Conservation (phyloP, 2,113 vertebrate genomes). For the Syrmaticus mikado region DNA sequence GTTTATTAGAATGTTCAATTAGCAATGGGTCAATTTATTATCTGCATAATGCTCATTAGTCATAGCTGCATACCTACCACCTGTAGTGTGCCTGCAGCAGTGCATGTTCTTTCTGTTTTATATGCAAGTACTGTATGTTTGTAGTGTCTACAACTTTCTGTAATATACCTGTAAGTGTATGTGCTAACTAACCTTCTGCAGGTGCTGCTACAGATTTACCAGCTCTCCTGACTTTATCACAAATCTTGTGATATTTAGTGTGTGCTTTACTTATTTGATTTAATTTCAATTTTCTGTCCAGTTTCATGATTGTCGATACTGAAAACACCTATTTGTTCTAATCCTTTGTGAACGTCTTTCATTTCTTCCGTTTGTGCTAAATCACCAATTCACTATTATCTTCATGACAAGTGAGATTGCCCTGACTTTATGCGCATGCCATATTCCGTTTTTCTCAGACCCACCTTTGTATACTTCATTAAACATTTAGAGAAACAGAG, state of each 20-base stretch:
- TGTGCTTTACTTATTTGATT: neutral
- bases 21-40: neutral
- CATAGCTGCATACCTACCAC: slow-evolving; percentile 49
- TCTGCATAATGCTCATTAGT: neutral
- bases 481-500: slow-evolving; percentile 24
- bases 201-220: slow-evolving; percentile 38
- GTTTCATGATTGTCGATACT: neutral
- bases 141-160: slow-evolving; percentile 53
- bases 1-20: neutral
- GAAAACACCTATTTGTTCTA: neutral
- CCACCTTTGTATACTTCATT: neutral
- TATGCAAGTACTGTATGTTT: slow-evolving; percentile 50
- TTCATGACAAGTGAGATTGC: neutral
- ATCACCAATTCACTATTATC: neutral
- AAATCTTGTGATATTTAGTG: neutral
- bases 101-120: slow-evolving; percentile 73
- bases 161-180: slow-evolving; percentile 64
- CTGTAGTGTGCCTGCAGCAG: slow-evolving; percentile 68
- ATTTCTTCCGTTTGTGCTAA: neutral
- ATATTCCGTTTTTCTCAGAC: neutral
- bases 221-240: neutral
- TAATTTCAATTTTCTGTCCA: slow-evolving; percentile 23
- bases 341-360: neutral
- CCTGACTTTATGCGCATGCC: neutral
- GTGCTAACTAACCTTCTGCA: slow-evolving; percentile 76